phyloP scores from a whole-genome alignment of 1,140 invertebrate species.

The Teleopsis dalmanni region DNA sequence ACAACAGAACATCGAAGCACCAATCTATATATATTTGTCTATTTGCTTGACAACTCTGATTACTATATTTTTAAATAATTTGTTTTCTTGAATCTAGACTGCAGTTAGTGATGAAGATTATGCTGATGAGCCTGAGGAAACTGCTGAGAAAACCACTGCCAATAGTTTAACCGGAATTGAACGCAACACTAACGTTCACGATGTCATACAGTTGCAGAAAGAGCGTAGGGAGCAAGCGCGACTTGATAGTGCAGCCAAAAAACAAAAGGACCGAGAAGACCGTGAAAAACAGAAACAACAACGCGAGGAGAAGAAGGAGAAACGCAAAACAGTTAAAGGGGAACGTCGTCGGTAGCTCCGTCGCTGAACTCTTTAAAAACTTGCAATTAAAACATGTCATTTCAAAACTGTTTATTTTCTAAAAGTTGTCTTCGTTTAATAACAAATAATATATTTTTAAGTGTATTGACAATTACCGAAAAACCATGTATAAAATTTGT shows the following conservation, averaged over 20 bases:
- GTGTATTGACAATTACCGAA: no score
- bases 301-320: constrained; percentile 80
- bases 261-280: constrained; percentile 83
- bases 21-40: no score
- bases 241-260: constrained; percentile 70
- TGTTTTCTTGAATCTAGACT: no score
- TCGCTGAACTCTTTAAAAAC: no score
- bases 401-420: no score
- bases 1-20: no score
- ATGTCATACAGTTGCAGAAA: constrained; percentile 64
- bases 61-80: no score
- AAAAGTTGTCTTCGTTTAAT: no score
- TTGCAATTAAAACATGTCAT: no score
- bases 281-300: constrained; percentile 72
- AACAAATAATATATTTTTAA: no score
- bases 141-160: constrained; percentile 15
- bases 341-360: constrained; percentile 77
- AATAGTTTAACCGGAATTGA: constrained; percentile 38
- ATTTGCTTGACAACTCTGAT: no score
- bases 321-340: constrained; percentile 77
- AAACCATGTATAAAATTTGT: no score
- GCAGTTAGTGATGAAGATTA: constrained; percentile 36
- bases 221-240: constrained; percentile 71
- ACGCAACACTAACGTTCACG: constrained; percentile 70
- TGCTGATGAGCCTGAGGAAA: constrained; percentile 15